Percentiles rank a stretch among this genome's conserved stretches.
These are phyloP conservation scores for Drosophila stalkeri DNA, from an alignment of 2,888 invertebrate species.

Conservation along the genomic window DNA sequence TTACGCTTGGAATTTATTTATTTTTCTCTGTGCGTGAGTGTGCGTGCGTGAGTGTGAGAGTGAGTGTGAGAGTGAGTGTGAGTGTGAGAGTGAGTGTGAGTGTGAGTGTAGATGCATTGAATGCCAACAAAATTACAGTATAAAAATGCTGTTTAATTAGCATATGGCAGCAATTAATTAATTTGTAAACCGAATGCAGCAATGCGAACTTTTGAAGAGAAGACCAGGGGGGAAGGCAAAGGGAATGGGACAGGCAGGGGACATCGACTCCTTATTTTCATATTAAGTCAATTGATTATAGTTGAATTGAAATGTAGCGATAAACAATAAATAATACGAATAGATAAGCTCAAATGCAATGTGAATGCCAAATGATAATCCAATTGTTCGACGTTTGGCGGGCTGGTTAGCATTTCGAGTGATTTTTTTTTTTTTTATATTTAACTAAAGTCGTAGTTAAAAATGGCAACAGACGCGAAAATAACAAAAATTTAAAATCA, in stretches of 20 bases:
- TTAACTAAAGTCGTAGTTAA: neutral
- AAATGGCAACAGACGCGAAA: neutral
- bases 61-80: neutral
- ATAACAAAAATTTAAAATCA: neutral
- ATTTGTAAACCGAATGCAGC: slow-evolving; percentile 63
- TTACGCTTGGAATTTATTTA: slow-evolving; percentile 50
- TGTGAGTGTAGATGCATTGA: slow-evolving; percentile 8
- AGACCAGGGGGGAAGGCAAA: neutral
- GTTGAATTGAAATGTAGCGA: slow-evolving; percentile 63
- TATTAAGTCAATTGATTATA: slow-evolving; percentile 74
- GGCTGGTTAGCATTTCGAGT: neutral
- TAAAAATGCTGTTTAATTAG: slow-evolving; percentile 79
- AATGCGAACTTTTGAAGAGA: slow-evolving; percentile 20
- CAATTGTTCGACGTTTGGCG: neutral
- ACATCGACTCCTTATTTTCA: slow-evolving; percentile 42
- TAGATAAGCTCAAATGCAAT: neutral
- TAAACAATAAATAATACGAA: neutral
- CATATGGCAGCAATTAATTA: slow-evolving; percentile 80
- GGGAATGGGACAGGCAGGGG: no score
- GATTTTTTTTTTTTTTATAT: neutral
- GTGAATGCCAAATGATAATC: neutral
- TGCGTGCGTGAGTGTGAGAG: neutral
- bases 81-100: neutral
- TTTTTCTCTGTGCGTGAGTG: slow-evolving; percentile 18
- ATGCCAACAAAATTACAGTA: slow-evolving; percentile 51